phyloP scores from a whole-genome alignment of 2,797 vertebrate species.

The Acanthiza pusilla region DNA sequence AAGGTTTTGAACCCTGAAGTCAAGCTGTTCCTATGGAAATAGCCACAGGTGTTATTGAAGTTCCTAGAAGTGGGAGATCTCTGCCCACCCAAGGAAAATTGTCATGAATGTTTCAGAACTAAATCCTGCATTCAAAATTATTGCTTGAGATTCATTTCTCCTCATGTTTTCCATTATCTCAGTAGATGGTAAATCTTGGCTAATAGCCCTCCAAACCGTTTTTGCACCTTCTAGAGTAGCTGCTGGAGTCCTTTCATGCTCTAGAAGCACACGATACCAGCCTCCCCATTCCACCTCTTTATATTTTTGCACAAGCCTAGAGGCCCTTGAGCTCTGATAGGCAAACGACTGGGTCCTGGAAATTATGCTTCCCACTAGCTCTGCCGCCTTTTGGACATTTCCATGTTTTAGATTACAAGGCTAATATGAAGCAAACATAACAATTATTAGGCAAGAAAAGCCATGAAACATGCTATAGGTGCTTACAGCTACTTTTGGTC shows the following conservation, averaged over 20 bases:
- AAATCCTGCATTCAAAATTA: background rate
- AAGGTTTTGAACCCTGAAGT: background rate
- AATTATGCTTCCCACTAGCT: background rate
- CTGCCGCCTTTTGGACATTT: background rate
- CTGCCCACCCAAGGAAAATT: background rate
- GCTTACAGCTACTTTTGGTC: background rate
- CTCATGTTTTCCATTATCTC: background rate
- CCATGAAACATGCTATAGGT: background rate
- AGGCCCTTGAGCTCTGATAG: background rate
- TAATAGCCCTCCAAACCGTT: background rate
- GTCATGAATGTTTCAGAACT: background rate
- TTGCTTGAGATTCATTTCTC: background rate
- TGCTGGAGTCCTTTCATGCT: background rate
- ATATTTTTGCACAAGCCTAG: background rate
- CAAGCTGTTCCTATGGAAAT: background rate
- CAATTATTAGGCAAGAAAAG: background rate
- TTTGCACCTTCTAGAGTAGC: background rate
- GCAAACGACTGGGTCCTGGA: background rate
- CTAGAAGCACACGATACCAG: background rate
- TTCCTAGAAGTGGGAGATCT: background rate
- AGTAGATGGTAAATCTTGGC: background rate
- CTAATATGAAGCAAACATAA: background rate
- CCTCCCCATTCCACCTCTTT: background rate
- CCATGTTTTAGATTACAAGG: background rate
- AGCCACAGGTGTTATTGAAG: rapidly evolving